Evolutionary conservation across 1,140 invertebrate species (phyloP), one percentile per base, ranked within the genome.

Genomic region (Eulimnadia texana): DNA sequence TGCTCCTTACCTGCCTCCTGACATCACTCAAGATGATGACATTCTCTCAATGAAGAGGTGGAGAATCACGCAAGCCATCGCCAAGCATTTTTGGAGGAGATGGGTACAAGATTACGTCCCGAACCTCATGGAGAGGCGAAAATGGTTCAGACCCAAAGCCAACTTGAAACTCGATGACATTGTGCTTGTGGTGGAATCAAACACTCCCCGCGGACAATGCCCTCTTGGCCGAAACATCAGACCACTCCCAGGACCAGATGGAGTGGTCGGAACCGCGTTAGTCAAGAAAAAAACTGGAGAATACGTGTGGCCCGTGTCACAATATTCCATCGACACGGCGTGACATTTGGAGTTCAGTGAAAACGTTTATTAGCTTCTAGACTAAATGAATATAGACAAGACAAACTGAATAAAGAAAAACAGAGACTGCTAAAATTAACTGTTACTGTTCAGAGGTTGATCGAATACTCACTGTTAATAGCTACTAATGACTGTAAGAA

Each of bases 51-150:
- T 16, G 33, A 42, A 6, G 33, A 9, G 33, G 33, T 42, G 33
- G 33, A 42, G 16, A 42, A 28, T 22, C 1, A 19, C 54, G 9
- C 64, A 65, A 47, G 33, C 9, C 3, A 47, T 64, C 1, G 50
- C 59, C 2, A 47, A 64, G 13, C 19, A 51, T 22, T 65, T 65
- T 27, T 65, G 64, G 64, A 56, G 59, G 27, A 52, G 64, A 9
- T 65, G 59, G 63, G 24, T 58, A 27, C 50, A 29, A 19, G 63
- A 65, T 23, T 64, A 64, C 28, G n/a, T 64, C 0, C 63, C 63
- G 6, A 27, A 24, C 51, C 51, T 64, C 3, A 53, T 33, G 3
- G 29, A 51, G n/a, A 1, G 63, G 13, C n/a, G 23, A 9, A 64
- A 64, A 33, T 64, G 63, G 63, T 22, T 27, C n/a, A 11, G 25